A percentile compares a stretch with the other conserved stretches of the same genome.
These are phyloP conservation scores for Drosophila fungiperda DNA, from an alignment of 2,888 invertebrate genomes.

Conservation along the genomic window DNA sequence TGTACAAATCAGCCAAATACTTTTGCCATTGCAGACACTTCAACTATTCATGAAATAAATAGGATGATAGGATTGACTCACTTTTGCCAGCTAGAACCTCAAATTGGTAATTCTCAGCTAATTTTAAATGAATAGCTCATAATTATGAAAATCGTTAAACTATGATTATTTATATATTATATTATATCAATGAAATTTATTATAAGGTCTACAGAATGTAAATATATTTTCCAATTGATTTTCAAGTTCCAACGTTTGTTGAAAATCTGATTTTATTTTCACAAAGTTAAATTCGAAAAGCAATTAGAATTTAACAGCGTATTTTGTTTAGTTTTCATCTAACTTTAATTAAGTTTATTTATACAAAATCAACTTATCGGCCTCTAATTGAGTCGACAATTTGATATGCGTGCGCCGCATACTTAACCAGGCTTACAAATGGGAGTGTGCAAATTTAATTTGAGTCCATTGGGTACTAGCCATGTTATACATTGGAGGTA, in stretches of 20 bases:
- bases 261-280: too few species aligned
- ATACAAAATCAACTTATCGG: neutral
- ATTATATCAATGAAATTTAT: neutral
- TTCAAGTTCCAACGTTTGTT: too few species aligned
- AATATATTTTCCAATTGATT: neutral
- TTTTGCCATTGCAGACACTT: neutral
- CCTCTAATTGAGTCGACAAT: neutral
- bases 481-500: neutral
- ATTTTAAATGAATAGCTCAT: neutral
- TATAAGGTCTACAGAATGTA: neutral
- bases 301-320: neutral
- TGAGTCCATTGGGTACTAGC: slow-evolving; percentile 33
- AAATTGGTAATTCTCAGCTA: neutral
- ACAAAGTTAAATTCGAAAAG: neutral
- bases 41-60: slow-evolving; percentile 1
- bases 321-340: neutral
- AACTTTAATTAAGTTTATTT: neutral
- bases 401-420: neutral
- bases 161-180: too few species aligned
- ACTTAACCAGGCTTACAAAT: neutral
- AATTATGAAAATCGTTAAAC: neutral
- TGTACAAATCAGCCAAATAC: slow-evolving; percentile 12
- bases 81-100: too few species aligned
- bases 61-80: neutral
- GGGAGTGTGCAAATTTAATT: slow-evolving; percentile 55